A percentile compares a stretch with the other conserved stretches of the same genome.
Evolutionary conservation across 2,113 vertebrate species (phyloP).

Genomic region (Mus spicilegus): DNA sequence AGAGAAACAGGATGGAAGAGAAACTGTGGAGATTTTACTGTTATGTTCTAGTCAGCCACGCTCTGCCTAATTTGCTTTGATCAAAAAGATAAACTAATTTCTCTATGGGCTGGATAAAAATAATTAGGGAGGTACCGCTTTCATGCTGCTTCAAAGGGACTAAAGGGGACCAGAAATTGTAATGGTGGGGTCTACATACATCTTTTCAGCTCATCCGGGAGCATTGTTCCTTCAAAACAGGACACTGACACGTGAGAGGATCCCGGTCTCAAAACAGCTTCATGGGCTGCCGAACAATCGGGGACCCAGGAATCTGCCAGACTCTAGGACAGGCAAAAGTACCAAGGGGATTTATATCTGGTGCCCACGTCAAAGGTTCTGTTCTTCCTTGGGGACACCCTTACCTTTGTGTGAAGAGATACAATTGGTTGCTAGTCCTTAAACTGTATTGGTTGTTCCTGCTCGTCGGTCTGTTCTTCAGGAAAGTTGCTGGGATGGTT

Average conservation of each 20-base stretch:
- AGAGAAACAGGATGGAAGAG: constrained; percentile 88
- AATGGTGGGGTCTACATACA: constrained; percentile 83
- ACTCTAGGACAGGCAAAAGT: constrained; percentile 12
- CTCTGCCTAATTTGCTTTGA: constrained; percentile 93
- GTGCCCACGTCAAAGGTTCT: constrained; percentile 39
- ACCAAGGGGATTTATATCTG: constrained; percentile 63
- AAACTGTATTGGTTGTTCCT: background rate
- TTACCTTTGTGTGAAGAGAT: constrained; percentile 46
- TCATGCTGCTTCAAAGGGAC: constrained; percentile 87
- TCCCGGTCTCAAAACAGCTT: constrained; percentile 71
- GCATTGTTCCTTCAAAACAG: constrained; percentile 84
- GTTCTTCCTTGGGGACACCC: constrained; percentile 21
- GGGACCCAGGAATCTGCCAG: background rate
- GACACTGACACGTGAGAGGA: constrained; percentile 77
- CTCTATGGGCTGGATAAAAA: constrained; percentile 88
- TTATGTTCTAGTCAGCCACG: constrained; percentile 90
- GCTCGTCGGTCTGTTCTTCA: background rate
- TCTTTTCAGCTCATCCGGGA: constrained; percentile 86
- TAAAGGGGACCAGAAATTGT: constrained; percentile 85
- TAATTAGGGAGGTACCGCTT: constrained; percentile 90
- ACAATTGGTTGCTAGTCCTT: background rate
- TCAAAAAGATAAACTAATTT: constrained; percentile 92
- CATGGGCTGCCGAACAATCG: constrained; percentile 52
- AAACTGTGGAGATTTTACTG: constrained; percentile 91
- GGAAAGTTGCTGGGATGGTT: background rate